Base-by-base conservation (phyloP, 2,797 vertebrate genomes). In the Fringilla coelebs region DNA sequence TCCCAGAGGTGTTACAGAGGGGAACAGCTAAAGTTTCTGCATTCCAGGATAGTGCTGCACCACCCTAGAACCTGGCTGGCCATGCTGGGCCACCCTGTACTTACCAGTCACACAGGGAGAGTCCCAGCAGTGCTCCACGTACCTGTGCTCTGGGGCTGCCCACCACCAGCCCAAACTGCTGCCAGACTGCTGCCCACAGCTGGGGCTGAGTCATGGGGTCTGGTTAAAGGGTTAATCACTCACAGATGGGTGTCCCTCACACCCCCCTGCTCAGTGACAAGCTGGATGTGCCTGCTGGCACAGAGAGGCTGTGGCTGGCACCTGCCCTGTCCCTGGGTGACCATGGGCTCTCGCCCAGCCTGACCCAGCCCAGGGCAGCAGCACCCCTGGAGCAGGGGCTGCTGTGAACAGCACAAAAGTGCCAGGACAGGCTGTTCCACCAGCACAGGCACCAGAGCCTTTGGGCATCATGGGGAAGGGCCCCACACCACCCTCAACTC, bases 401-500 rank as follows among this genome's bases (percentile, higher is more conserved):
- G 57, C 31, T 24, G 22, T 17, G 38, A 43, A 38, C 19, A 32
- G n/a, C 17, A 29, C 40, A 15, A 32, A 2, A 1, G 14, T 6
- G 13, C 2, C 8, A 1, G 46, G 11, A 41, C 13, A 48, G 48
- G 13, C 18, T 34, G 38, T 28, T 17, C 73, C 28, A 21, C 26
- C 0, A 0, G 17, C 24, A 46, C 49, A 24, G 31, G 3, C 45
- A 26, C 26, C 41, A 5, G 2, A 0, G 36, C 51, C 61, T 11
- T 10, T 18, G 17, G 2, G 11, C 0, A 3, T 4, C 29, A 7
- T 6, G 10, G 9, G 6, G 4, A 38, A 22, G 19, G 2, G 7
- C 7, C 13, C 6, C 55, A 45, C 43, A 58, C 10, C 48, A 48
- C 6, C 31, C 17, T 9, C n/a, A 38, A 1, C 32, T 32, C 51